Base-by-base conservation (phyloP, 2,797 vertebrate genomes). In the Argyrosomus regius region DNA sequence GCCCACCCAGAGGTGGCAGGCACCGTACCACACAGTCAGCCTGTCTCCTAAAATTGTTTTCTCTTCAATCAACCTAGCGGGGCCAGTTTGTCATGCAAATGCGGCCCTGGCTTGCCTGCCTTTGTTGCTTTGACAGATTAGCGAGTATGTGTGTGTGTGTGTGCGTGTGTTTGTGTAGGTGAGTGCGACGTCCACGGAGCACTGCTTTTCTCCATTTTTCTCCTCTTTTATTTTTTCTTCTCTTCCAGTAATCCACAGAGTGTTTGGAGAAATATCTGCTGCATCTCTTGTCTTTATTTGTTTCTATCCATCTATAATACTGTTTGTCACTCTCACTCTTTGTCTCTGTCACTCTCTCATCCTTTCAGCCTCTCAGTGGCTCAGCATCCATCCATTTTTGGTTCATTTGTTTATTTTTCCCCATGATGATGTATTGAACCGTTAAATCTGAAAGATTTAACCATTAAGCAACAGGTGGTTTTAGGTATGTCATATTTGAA, bases 81-180 rank as follows among this genome's bases (percentile, higher is more conserved):
- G 76, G 74, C 74, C 87, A 59, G 92, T 94, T 95, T 92, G 91
- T 95, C 91, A 93, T 92, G 85, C 78, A 90, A 91, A 93, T 91
- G 87, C 80, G n/a, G 83, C 89, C 91, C 85, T 83, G 81, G 85
- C 82, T 91, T 89, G 94, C 86, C 85, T 89, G 83, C 79, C 78
- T 88, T 92, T 92, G 92, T 91, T 86, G 82, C 85, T 64, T 83
- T 94, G 87, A 91, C 90, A 94, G 91, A 94, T 90, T 92, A 89
- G 75, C 18, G 50, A 75, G 77, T 52, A 77, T 80, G 78, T 71
- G 66, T 43, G 58, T 62, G 65, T 61, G 63, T 72, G 73, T 41
- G 53, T 61, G 68, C 58, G 60, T 72, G 73, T 79, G 64, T 62
- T 35, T 77, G 83, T 81, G 75, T 72, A 82, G 56, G 80, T 85